A percentile compares a stretch with the other conserved stretches of the same genome.
phyloP scores from a whole-genome alignment of 2,888 invertebrate genomes.

The Prosapia bicincta region DNA sequence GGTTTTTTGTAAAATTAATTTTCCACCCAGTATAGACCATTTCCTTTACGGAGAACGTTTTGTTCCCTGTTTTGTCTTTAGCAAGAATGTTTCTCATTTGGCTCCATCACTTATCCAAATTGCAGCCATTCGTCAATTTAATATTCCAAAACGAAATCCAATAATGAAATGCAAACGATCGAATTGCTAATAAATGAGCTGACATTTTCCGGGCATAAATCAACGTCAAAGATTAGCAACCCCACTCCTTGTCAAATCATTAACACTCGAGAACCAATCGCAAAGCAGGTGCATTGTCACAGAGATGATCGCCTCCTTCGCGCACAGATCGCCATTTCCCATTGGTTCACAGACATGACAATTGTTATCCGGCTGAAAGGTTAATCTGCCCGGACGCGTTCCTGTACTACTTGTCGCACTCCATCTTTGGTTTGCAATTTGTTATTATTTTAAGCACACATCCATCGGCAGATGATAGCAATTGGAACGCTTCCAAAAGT shows the following conservation, averaged over 20 bases:
- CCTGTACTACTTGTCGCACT: not conserved
- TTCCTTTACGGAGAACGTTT: too few species aligned
- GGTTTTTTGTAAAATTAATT: too few species aligned
- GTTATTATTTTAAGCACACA: not conserved
- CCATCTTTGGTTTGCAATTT: not conserved
- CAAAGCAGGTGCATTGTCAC: not conserved
- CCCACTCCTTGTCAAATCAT: not conserved
- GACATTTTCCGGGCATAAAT: not conserved
- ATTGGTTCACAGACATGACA: not conserved
- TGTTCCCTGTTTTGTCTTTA: too few species aligned
- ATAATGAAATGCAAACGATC: not conserved
- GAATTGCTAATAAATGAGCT: not conserved
- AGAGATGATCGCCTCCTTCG: not conserved
- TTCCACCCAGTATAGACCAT: too few species aligned
- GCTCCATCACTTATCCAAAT: not conserved
- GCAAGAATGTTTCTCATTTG: too few species aligned
- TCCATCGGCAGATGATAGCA: not conserved
- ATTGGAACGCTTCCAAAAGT: not conserved
- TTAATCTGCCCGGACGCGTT: not conserved
- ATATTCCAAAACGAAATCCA: not conserved
- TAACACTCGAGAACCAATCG: not conserved
- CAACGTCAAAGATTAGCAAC: not conserved
- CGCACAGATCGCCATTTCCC: not conserved
- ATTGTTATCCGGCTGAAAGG: not conserved
- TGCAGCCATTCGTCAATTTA: not conserved